These are phyloP conservation scores for Microtus oregoni DNA, from an alignment of 2,113 vertebrate species.

Conservation along the genomic window DNA sequence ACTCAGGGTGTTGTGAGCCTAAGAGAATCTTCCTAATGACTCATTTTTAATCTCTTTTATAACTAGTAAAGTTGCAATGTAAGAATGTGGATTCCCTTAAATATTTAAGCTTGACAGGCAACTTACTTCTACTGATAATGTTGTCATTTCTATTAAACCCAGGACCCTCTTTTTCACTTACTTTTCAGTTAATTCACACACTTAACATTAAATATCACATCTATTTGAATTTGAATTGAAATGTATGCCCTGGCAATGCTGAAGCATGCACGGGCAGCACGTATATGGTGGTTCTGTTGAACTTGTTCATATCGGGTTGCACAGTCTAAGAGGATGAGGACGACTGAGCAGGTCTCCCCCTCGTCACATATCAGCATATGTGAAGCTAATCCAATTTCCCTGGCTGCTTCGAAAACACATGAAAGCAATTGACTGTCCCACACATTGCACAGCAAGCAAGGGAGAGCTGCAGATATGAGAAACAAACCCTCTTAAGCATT, in stretches of 20 bases:
- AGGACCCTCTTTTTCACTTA: neutral
- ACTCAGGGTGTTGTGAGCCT: neutral
- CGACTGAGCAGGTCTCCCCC: too few species aligned
- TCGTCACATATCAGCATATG: neutral
- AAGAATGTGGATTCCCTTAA: neutral
- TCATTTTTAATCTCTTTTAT: constrained; percentile 27
- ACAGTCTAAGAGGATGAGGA: too few species aligned
- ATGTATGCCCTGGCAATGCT: too few species aligned
- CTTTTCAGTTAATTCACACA: neutral
- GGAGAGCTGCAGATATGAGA: neutral
- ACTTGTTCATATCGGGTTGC: too few species aligned
- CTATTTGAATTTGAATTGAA: neutral
- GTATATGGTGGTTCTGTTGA: too few species aligned
- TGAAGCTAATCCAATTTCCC: neutral
- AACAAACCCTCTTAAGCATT: constrained; percentile 25
- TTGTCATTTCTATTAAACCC: constrained; percentile 36
- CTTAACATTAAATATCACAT: neutral
- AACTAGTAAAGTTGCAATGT: neutral
- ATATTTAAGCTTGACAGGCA: neutral
- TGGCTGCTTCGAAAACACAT: neutral
- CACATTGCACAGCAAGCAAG: constrained; percentile 22
- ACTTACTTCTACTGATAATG: neutral
- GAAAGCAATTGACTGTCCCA: neutral
- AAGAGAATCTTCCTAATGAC: neutral
- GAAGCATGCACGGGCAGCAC: too few species aligned